phyloP scores from a whole-genome alignment of 2,113 vertebrate species.

The Triplophysa siluroides region DNA sequence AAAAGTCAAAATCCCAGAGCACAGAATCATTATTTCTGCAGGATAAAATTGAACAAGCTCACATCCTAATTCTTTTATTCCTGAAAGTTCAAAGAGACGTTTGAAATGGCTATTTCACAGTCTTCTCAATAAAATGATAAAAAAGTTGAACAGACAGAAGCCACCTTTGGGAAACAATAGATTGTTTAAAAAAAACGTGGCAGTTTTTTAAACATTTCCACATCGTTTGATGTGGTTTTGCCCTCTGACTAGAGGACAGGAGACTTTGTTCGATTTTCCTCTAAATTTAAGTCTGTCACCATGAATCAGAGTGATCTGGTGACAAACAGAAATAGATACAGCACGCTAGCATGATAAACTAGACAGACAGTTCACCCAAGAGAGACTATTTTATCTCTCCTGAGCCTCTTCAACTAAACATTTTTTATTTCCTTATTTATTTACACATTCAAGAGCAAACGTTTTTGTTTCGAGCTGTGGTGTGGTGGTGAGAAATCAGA shows the following conservation, averaged over 20 bases:
- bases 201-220: background rate
- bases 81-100: background rate
- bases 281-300: slow-evolving; percentile 48
- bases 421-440: slow-evolving; percentile 32
- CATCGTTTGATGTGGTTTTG: slow-evolving; percentile 8
- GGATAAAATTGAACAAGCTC: slow-evolving; percentile 1
- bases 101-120: background rate
- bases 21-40: background rate
- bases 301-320: slow-evolving; percentile 42
- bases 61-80: background rate
- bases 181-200: background rate
- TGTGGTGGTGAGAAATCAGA: slow-evolving; percentile 31
- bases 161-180: slow-evolving; percentile 10
- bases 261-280: slow-evolving; percentile 35
- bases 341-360: slow-evolving; percentile 37
- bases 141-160: background rate
- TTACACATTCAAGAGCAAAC: slow-evolving; percentile 26
- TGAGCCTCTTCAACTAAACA: slow-evolving; percentile 38
- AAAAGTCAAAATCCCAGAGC: background rate
- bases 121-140: background rate
- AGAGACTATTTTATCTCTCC: slow-evolving; percentile 22
- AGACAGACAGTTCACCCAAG: slow-evolving; percentile 38
- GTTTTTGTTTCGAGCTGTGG: slow-evolving; percentile 20
- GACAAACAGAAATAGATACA: slow-evolving; percentile 48
- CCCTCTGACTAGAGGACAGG: slow-evolving; percentile 9